These are phyloP conservation scores for Lymantria monacha DNA, from an alignment of 2,888 invertebrate genomes.

Conservation along the genomic window DNA sequence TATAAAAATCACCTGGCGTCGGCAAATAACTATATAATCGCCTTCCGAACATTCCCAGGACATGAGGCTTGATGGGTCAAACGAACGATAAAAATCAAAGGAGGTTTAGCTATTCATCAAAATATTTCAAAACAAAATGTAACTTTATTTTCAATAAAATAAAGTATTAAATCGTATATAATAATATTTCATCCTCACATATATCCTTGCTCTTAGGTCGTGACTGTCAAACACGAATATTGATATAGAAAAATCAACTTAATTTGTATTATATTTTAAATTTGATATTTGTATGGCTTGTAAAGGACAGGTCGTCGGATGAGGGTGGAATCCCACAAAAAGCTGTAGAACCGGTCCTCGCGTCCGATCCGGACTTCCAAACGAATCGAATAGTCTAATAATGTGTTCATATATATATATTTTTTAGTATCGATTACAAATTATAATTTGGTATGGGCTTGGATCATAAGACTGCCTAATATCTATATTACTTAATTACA, in stretches of 20 bases:
- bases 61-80: constrained; percentile 74
- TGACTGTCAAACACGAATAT: constrained; percentile 58
- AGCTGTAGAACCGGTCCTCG: constrained; percentile 68
- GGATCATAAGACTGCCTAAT: constrained; percentile 1
- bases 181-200: constrained; percentile 50
- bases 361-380: constrained; percentile 51
- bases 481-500: not conserved
- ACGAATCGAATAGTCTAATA: constrained; percentile 61
- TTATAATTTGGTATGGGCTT: constrained; percentile 24
- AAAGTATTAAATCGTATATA: constrained; percentile 38
- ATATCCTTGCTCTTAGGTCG: constrained; percentile 70
- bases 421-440: constrained; percentile 54
- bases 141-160: constrained; percentile 21
- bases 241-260: constrained; percentile 25
- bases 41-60: constrained; percentile 72
- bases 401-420: constrained; percentile 54
- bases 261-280: constrained; percentile 7
- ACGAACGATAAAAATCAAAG: constrained; percentile 70
- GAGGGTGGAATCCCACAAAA: constrained; percentile 77
- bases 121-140: constrained; percentile 27
- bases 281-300: not conserved
- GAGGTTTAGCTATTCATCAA: constrained; percentile 63
- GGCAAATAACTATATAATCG: constrained; percentile 58
- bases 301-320: constrained; percentile 51
- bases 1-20: constrained; percentile 20